Evolutionary conservation across 35 echinoderm and acorn worm genomes (phyloP).

Genomic region (Amphiura filiformis): DNA sequence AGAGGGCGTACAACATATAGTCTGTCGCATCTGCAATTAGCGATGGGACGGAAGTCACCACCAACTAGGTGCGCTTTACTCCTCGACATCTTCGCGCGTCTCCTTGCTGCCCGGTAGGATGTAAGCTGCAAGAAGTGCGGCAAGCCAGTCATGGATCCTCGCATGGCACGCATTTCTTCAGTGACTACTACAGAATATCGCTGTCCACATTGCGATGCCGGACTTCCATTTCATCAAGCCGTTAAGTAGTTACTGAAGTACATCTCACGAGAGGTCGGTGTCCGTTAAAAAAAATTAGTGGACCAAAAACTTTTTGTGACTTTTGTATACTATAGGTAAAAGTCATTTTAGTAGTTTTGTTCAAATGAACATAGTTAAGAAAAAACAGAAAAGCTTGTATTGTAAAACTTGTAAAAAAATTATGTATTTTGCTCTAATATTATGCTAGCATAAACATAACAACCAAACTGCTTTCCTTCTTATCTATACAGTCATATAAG

Average conservation of each 20-base stretch:
- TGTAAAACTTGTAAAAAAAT: too few relatives aligned
- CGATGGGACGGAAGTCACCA: constrained; percentile 99
- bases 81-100: constrained; percentile 94
- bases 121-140: constrained; percentile 91
- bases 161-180: constrained; percentile 93
- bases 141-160: constrained; percentile 94
- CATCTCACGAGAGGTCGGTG: constrained; percentile 57
- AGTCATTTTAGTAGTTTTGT: too few relatives aligned
- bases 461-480: too few relatives aligned
- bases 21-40: constrained; percentile 93
- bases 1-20: constrained; percentile 85
- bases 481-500: too few relatives aligned
- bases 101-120: constrained; percentile 71
- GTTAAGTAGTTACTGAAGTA: constrained; percentile 90
- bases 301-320: background rate
- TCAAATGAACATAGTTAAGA: too few relatives aligned
- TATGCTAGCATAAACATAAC: too few relatives aligned
- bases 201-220: constrained; percentile 92
- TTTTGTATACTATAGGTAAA: too few relatives aligned
- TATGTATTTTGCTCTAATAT: too few relatives aligned
- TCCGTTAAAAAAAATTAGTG: constrained; percentile 41
- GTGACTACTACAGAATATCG: constrained; percentile 92
- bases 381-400: too few relatives aligned
- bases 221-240: constrained; percentile 98
- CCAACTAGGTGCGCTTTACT: constrained; percentile 95